These are phyloP conservation scores for Stramonita haemastoma DNA, from an alignment of 2,888 invertebrate genomes.

Conservation along the genomic window DNA sequence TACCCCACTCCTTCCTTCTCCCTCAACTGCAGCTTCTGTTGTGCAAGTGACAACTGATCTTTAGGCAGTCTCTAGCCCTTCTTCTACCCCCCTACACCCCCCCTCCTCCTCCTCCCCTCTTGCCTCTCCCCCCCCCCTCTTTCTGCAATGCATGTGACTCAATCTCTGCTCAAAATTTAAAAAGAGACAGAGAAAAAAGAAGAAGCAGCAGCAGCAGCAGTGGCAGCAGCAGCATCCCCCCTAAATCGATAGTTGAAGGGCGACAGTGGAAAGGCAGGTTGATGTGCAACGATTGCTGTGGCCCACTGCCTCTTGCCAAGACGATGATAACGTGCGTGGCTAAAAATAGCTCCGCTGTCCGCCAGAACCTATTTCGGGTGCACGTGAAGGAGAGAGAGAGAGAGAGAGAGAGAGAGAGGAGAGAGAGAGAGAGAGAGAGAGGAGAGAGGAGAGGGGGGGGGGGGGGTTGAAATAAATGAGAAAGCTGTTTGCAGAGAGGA, in stretches of 20 bases:
- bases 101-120: neutral
- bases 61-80: neutral
- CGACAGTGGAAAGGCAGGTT: neutral
- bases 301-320: neutral
- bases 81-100: neutral
- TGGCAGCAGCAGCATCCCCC: too few relatives aligned
- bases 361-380: neutral
- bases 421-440: slow-evolving; percentile 5
- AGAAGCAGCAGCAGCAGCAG: too few relatives aligned
- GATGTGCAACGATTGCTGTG: neutral
- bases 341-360: neutral
- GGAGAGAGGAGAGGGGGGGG: too few relatives aligned
- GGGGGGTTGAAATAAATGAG: neutral
- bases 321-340: neutral
- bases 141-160: neutral
- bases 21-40: neutral
- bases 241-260: too few relatives aligned
- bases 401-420: neutral
- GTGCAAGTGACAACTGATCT: slow-evolving; percentile 13
- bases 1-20: neutral
- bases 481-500: neutral
- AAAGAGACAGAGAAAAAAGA: neutral
- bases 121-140: neutral
- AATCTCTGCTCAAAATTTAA: neutral
- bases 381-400: neutral